Evolutionary conservation across 2,888 invertebrate species (phyloP).

Genomic region (Polietes domitor): DNA sequence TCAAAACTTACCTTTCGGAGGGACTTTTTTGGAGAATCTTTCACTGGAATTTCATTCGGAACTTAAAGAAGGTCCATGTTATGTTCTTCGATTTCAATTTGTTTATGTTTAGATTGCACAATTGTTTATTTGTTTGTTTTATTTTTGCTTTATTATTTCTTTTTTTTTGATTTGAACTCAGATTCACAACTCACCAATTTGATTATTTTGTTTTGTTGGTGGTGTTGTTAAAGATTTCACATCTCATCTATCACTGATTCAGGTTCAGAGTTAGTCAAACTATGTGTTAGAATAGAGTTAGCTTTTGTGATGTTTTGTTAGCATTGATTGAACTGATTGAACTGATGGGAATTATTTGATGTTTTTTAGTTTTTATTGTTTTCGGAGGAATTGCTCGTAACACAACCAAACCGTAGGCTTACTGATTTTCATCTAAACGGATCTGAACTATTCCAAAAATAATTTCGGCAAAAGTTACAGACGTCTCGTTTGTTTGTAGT

Average conservation of each 20-base stretch:
- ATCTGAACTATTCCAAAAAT: slow-evolving; percentile 80
- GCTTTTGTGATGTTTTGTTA: neutral
- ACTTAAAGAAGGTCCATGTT: neutral
- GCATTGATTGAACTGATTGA: neutral
- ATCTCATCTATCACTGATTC: neutral
- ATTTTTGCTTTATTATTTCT: neutral
- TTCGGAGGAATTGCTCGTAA: slow-evolving; percentile 64
- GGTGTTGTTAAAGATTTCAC: neutral
- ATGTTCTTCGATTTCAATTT: neutral
- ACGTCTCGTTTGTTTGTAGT: slow-evolving; percentile 60
- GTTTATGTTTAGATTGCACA: neutral
- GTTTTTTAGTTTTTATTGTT: slow-evolving; percentile 64
- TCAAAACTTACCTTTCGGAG: neutral
- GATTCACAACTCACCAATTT: neutral
- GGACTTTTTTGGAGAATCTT: neutral
- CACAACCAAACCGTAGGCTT: slow-evolving; percentile 81
- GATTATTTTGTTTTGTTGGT: neutral
- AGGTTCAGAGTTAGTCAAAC: neutral
- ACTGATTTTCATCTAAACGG: slow-evolving; percentile 81
- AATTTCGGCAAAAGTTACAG: slow-evolving; percentile 78
- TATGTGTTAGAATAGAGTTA: neutral
- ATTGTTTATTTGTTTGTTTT: slow-evolving; percentile 8
- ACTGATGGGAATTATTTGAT: slow-evolving; percentile 15
- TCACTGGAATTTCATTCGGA: neutral
- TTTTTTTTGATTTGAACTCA: neutral